Percentiles rank a stretch among this genome's conserved stretches.
Evolutionary conservation across 2,113 vertebrate genomes (phyloP).

Genomic region (Pollachius pollachius): DNA sequence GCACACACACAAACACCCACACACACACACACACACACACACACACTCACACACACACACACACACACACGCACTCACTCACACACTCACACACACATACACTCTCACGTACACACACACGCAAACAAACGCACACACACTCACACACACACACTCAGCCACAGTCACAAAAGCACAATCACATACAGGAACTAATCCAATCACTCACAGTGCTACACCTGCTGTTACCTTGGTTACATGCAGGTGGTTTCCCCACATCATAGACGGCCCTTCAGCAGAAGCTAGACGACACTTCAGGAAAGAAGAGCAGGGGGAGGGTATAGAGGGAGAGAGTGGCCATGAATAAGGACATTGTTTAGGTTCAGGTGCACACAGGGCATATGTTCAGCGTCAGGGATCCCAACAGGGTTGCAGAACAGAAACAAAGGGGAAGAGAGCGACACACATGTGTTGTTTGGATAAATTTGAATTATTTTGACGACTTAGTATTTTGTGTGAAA

Average conservation of each 20-base stretch:
- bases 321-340: background rate
- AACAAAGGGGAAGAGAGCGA: no score
- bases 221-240: constrained; percentile 18
- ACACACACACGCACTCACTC: background rate
- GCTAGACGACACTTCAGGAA: background rate
- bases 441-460: no score
- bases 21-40: no score
- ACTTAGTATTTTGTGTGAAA: no score
- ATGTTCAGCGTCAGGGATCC: background rate
- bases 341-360: background rate
- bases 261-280: background rate
- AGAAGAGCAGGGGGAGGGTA: background rate
- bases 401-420: no score
- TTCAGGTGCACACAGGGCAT: background rate
- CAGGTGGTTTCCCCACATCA: background rate
- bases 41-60: no score
- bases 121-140: constrained; percentile 14
- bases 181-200: background rate
- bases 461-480: no score
- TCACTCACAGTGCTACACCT: background rate
- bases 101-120: constrained; percentile 5
- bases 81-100: constrained; percentile 4
- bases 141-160: constrained; percentile 23
- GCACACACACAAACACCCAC: no score
- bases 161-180: constrained; percentile 2